Evolutionary conservation across 2,888 invertebrate genomes (phyloP), one percentile per base, ranked within the genome.

Genomic region (Argyresthia albistria): DNA sequence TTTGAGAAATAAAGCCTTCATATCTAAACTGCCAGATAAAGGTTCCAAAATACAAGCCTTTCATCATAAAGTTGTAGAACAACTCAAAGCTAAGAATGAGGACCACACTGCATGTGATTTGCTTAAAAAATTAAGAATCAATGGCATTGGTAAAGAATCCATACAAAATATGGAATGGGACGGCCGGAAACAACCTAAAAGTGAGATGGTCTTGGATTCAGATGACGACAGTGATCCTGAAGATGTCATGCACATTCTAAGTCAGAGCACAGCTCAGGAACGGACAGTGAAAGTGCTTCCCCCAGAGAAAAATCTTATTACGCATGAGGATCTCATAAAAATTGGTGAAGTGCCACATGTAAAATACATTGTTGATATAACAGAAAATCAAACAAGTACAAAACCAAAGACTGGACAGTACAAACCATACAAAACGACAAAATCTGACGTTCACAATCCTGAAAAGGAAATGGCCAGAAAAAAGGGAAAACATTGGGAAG

Each of bases 101-200:
- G 75, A 89, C 43, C 88, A 90, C 35, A 67, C 83, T 54, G 73
- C 90, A 11, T 89, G 89, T 56, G 64, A 69, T 55, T 70, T 90
- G 58, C 68, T 91, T 1, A 80, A 86, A 15, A 76, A 80, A 53
- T 70, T 91, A 54, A 89, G 84, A 54, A 68, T 91, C 35, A 76
- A 68, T 50, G 59, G 64, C 2, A 66, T 82, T 37, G 82, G 87
- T 36, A 87, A 86, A 61, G 68, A 78, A 47, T 69, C 79, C 4
- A 75, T 90, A 53, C 88, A 88, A 65, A 75, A 89, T 64, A 66
- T 91, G 1, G 91, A 91, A 78, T 91, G 91, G 91, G 82, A 86
- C 15, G 88, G 89, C 36, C 84, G 83, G 60, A 69, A 83, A 14
- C 66, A 76, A 12, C 66, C 63, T 15, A 64, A 67, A 46, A 60